Percentiles rank a stretch among this genome's conserved stretches.
These are phyloP conservation scores for Lasiurus cinereus DNA, from an alignment of 2,113 vertebrate genomes.

Conservation along the genomic window DNA sequence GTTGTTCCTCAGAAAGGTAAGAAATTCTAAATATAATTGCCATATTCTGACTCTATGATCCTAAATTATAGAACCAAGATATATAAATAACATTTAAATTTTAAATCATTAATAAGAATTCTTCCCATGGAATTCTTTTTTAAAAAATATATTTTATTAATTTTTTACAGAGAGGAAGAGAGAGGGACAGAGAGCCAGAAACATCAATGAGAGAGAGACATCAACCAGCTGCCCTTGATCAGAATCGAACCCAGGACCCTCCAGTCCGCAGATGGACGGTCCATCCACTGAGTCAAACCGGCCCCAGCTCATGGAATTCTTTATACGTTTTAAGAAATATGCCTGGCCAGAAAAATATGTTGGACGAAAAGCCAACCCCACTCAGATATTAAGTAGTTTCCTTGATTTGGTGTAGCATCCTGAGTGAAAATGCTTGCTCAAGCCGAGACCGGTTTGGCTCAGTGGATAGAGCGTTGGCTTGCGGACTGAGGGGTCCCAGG, in stretches of 20 bases:
- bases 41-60: neutral
- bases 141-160: too few species aligned
- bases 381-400: neutral
- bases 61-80: neutral
- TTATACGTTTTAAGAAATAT: neutral
- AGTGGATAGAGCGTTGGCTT: too few species aligned
- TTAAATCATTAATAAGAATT: constrained; percentile 16
- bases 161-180: too few species aligned
- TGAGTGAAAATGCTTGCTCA: neutral
- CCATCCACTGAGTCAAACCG: too few species aligned
- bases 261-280: too few species aligned
- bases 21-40: constrained; percentile 27
- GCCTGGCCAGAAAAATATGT: neutral
- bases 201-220: too few species aligned
- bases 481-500: too few species aligned
- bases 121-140: neutral
- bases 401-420: neutral
- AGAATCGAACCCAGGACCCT: too few species aligned
- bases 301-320: neutral
- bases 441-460: neutral
- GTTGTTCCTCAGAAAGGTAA: constrained; percentile 8
- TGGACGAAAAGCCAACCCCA: neutral
- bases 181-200: too few species aligned
- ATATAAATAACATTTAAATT: neutral
- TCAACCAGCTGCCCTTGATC: too few species aligned